A percentile compares a stretch with the other conserved stretches of the same genome.
phyloP scores from a whole-genome alignment of 2,113 vertebrate species.

The Nothoprocta pentlandii region DNA sequence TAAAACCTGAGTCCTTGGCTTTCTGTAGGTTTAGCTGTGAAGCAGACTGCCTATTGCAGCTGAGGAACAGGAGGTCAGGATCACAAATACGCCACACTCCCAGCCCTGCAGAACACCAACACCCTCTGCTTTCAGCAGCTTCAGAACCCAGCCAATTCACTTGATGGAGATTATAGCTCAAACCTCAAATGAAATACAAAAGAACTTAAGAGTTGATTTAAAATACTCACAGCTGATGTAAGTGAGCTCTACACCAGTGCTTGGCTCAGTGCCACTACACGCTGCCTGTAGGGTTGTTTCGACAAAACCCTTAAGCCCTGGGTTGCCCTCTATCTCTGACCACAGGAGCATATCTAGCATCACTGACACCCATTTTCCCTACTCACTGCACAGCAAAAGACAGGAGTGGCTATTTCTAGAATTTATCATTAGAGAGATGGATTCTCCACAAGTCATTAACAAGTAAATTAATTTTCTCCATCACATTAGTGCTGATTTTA shows the following conservation, averaged over 20 bases:
- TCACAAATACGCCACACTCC: neutral
- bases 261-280: neutral
- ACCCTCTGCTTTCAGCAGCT: neutral
- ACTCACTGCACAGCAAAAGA: rapidly evolving
- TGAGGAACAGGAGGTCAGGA: neutral
- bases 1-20: neutral
- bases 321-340: no score
- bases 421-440: neutral
- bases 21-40: neutral
- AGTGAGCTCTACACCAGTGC: neutral
- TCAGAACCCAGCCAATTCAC: neutral
- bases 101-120: neutral
- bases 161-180: neutral
- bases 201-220: neutral
- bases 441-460: neutral
- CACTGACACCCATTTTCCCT: neutral
- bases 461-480: neutral
- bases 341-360: neutral
- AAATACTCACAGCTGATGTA: neutral
- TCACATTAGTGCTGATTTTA: neutral
- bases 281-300: no score
- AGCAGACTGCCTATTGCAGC: neutral
- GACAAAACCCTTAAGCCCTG: neutral
- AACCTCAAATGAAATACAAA: neutral
- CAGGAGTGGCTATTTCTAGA: neutral